These are phyloP conservation scores for Baryphthengus martii DNA, from an alignment of 2,113 vertebrate genomes.

Conservation along the genomic window DNA sequence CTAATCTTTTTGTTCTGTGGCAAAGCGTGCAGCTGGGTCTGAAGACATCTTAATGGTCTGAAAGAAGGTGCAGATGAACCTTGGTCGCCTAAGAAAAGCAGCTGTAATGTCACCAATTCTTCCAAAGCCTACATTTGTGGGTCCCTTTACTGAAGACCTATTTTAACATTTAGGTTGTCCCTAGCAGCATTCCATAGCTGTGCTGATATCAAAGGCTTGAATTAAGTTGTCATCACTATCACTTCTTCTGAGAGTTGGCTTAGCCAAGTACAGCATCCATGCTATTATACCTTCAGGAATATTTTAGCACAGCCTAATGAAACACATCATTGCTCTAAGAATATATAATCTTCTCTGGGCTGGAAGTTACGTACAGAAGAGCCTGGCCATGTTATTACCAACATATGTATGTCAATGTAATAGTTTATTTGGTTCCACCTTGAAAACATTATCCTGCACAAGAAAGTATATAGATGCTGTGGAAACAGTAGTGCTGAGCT, in stretches of 20 bases:
- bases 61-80: not conserved
- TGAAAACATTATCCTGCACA: not conserved
- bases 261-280: not conserved
- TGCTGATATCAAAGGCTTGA: not conserved
- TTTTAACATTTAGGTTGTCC: not conserved
- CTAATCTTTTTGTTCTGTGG: not conserved
- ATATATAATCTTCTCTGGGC: not conserved
- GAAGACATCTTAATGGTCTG: not conserved
- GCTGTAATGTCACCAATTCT: not conserved
- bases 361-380: not conserved
- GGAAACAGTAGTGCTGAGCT: not conserved
- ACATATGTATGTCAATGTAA: not conserved
- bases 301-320: slow-evolving; percentile 4
- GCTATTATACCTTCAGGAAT: not conserved
- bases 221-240: not conserved
- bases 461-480: not conserved
- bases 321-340: not conserved
- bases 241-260: not conserved
- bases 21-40: not conserved
- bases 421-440: not conserved
- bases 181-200: not conserved
- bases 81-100: not conserved
- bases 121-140: not conserved
- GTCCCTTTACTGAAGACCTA: not conserved
- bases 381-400: not conserved